Percentiles rank a stretch among this genome's conserved stretches.
Conservation (phyloP, 1,140 invertebrate species). For the Vollenhovia emeryi region DNA sequence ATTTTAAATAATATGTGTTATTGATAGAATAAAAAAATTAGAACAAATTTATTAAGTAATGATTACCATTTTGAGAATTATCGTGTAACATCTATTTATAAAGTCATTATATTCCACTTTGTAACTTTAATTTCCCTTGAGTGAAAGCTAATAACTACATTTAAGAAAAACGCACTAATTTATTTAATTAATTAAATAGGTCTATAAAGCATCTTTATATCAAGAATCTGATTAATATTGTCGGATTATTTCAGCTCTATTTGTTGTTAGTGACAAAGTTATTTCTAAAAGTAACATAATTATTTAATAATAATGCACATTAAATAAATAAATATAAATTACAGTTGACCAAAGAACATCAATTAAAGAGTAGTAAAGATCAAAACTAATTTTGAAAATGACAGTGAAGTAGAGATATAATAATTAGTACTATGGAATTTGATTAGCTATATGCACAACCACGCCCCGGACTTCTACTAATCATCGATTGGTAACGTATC, state of each 20-base stretch:
- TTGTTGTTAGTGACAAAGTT: neutral
- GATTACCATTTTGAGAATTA: neutral
- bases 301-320: neutral
- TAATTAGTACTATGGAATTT: neutral
- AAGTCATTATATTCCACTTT: neutral
- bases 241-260: neutral
- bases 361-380: no score
- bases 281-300: neutral
- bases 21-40: neutral
- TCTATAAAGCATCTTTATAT: neutral
- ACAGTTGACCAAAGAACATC: neutral
- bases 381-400: no score
- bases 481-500: neutral
- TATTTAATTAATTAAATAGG: conserved; percentile 24
- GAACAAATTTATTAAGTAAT: neutral
- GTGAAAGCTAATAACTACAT: neutral
- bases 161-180: neutral
- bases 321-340: neutral
- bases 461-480: neutral
- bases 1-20: neutral
- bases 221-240: neutral
- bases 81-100: neutral
- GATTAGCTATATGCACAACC: neutral
- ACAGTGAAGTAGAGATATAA: neutral
- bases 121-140: conserved; percentile 10